These are phyloP conservation scores for Drosophila sucinea DNA, from an alignment of 1,140 invertebrate species.

Conservation along the genomic window DNA sequence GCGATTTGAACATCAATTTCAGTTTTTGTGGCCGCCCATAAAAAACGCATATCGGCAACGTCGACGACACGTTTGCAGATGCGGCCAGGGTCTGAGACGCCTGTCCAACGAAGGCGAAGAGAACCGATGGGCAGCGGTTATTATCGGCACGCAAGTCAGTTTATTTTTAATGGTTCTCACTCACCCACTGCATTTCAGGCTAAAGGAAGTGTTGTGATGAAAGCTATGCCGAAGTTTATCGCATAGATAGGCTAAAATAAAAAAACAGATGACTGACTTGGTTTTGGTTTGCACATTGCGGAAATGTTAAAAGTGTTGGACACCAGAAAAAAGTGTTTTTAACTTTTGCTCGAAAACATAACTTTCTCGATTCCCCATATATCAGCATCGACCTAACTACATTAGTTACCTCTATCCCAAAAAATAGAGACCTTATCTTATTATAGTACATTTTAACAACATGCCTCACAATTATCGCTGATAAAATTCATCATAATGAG, in stretches of 20 bases:
- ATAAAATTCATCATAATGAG: no score
- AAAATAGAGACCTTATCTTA: no score
- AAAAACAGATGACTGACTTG: slow-evolving; percentile 31
- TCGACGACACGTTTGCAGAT: slow-evolving; percentile 30
- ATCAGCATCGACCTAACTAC: no score
- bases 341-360: slow-evolving; percentile 39
- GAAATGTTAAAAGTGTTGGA: slow-evolving; percentile 74
- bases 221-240: slow-evolving; percentile 63
- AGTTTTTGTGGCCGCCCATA: slow-evolving; percentile 81
- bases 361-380: no score
- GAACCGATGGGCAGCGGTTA: slow-evolving; percentile 54
- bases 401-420: no score
- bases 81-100: slow-evolving; percentile 24
- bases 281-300: slow-evolving; percentile 54
- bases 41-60: slow-evolving; percentile 75
- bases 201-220: slow-evolving; percentile 54
- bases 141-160: slow-evolving; percentile 83
- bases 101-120: slow-evolving; percentile 19
- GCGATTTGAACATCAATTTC: slow-evolving; percentile 80
- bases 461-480: no score
- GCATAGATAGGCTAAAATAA: slow-evolving; percentile 60
- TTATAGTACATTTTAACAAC: no score
- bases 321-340: slow-evolving; percentile 71
- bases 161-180: slow-evolving; percentile 83
- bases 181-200: slow-evolving; percentile 63